Evolutionary conservation across 2,797 vertebrate genomes (phyloP).

Genomic region (Megalops cyprinoides): DNA sequence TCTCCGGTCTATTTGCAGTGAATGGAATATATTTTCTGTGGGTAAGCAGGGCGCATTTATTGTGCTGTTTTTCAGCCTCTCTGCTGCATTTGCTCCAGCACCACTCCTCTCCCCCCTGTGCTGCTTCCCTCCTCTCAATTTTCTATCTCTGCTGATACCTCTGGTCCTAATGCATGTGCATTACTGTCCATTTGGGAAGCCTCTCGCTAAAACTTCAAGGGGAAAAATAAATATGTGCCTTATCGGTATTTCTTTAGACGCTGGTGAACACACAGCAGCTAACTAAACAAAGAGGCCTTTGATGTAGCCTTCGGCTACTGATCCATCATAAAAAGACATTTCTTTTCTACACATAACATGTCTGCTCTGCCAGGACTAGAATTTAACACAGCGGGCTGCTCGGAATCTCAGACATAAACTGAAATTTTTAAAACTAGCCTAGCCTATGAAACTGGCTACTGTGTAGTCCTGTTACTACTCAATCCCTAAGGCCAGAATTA

Average conservation of each 20-base stretch:
- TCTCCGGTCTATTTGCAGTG: background rate
- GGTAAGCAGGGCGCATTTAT: background rate
- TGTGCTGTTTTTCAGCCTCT: background rate
- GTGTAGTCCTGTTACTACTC: no score
- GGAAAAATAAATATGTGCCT: conserved; percentile 16
- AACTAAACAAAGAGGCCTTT: background rate
- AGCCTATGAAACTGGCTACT: no score
- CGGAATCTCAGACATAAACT: no score
- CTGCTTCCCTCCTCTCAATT: background rate
- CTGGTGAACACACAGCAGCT: conserved; percentile 1
- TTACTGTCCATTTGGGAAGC: background rate
- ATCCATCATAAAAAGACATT: background rate
- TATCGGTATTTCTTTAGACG: background rate
- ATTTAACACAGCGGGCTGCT: no score
- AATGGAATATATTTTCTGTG: background rate
- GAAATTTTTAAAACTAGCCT: no score
- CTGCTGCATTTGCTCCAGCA: background rate
- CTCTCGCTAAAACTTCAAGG: conserved; percentile 33
- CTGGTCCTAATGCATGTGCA: background rate
- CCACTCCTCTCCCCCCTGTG: background rate
- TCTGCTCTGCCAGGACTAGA: background rate
- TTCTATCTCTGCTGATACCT: background rate
- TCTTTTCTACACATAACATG: background rate
- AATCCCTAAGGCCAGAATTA: no score
- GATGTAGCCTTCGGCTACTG: conserved; percentile 5